Evolutionary conservation across 2,888 invertebrate genomes (phyloP).

Genomic region (Tribolium freemani): DNA sequence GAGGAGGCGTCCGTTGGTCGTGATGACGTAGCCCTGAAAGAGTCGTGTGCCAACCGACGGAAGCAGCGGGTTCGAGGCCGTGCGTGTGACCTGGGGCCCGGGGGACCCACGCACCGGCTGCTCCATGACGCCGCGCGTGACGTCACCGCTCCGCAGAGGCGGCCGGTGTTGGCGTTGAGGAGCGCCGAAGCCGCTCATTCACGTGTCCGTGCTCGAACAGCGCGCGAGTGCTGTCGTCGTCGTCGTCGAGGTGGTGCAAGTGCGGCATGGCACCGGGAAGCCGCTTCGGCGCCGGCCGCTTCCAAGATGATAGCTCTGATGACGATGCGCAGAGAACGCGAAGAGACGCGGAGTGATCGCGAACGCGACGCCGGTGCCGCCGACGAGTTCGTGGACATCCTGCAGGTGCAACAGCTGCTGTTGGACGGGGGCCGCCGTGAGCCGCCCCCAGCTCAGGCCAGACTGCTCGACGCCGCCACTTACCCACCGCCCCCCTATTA

Average conservation of each 20-base stretch:
- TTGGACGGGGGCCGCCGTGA: constrained; percentile 63
- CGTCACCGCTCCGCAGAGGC: constrained; percentile 62
- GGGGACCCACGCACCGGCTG: constrained; percentile 55
- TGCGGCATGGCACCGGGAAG: constrained; percentile 69
- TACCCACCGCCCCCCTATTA: constrained; percentile 62
- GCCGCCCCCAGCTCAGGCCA: constrained; percentile 49
- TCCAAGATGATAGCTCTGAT: constrained; percentile 70
- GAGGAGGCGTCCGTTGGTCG: constrained; percentile 55
- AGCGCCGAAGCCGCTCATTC: constrained; percentile 55
- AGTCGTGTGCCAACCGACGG: constrained; percentile 50
- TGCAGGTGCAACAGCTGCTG: constrained; percentile 84
- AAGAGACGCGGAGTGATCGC: constrained; percentile 60
- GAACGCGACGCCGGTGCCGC: constrained; percentile 51
- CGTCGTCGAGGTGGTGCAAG: constrained; percentile 68
- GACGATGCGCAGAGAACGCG: constrained; percentile 84
- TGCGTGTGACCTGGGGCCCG: constrained; percentile 39
- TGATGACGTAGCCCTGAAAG: constrained; percentile 44
- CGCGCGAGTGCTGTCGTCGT: constrained; percentile 64
- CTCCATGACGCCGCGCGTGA: constrained; percentile 64
- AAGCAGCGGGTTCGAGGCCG: constrained; percentile 40
- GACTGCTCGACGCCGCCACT: constrained; percentile 55
- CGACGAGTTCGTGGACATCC: constrained; percentile 87
- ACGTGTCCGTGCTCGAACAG: constrained; percentile 63
- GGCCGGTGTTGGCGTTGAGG: constrained; percentile 56
- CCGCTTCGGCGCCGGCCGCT: constrained; percentile 73